Base-by-base conservation (phyloP, 2,797 vertebrate genomes). In the Artibeus lituratus region DNA sequence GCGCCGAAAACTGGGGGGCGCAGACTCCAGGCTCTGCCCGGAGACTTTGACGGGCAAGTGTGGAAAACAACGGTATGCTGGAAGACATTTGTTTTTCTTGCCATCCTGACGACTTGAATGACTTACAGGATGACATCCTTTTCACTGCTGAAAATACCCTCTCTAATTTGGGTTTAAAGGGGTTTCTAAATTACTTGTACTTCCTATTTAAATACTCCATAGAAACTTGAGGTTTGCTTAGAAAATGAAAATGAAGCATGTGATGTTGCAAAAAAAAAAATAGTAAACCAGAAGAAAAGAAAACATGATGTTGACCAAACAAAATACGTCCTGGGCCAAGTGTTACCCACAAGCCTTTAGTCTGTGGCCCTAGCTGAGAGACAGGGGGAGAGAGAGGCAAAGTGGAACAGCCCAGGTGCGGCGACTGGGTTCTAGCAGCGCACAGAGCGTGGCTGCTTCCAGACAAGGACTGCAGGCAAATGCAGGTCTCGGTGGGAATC, bases 111-210 rank as follows among this genome's bases (percentile, higher is more conserved):
- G 87, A 77, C 37, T 80, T 69, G 39, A 94, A 95, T 96, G 67
- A 81, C 59, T 92, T 73, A 89, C 88, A 96, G 53, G 69, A 95
- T 49, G 76, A 95, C 80, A 95, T 93, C 91, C 76, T 95, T 96
- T 91, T 77, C 87, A 91, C 80, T 76, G 70, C 83, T 95, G 88
- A 91, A 96, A 91, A 97, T 95, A 95, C n/a, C 83, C 86, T 95
- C 78, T 93, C 87, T 96, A 94, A 95, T 96, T 96, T 94, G 70
- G 42, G 29, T 37, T 94, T 96, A 96, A 96, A 96, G 83, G 83
- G 26, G 70, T 87, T 95, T 92, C 78, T 94, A 94, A 97, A 93
- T 96, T 62, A 81, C 70, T 83, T 97, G 70, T 81, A 94, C 92
- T 97, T 97, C 78, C 88, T 95, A 88, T 89, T 62, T 95, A 92